Percentiles rank a stretch among this genome's conserved stretches.
Conservation (phyloP, 2,888 invertebrate species). For the Chrysodeixis includens region DNA sequence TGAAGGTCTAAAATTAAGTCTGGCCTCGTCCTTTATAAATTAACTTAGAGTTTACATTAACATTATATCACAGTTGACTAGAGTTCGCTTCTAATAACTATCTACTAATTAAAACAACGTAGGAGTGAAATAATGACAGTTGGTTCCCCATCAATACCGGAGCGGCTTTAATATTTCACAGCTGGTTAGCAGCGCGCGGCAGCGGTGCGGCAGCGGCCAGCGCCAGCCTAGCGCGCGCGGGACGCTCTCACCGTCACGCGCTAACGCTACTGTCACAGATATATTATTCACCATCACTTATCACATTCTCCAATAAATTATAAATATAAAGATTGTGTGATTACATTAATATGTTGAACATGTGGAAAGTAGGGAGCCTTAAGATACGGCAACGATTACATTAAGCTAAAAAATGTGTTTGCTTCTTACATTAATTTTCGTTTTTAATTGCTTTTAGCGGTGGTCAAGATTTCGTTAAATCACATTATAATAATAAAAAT, state of each 20-base stretch:
- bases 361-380: slow-evolving; percentile 48
- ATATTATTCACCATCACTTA: slow-evolving; percentile 48
- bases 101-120: slow-evolving; percentile 27
- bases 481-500: slow-evolving; percentile 21
- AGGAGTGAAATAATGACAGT: slow-evolving; percentile 25
- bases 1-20: slow-evolving; percentile 12
- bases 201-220: too few species aligned
- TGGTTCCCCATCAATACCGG: slow-evolving; percentile 37
- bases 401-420: slow-evolving; percentile 24
- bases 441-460: slow-evolving; percentile 29
- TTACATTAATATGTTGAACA: slow-evolving; percentile 36
- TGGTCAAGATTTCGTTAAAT: slow-evolving; percentile 13
- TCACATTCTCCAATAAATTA: slow-evolving; percentile 40
- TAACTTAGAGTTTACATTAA: background rate
- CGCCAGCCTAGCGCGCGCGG: slow-evolving; percentile 9
- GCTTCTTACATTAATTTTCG: slow-evolving; percentile 33
- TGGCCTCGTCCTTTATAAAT: background rate
- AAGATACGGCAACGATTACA: slow-evolving; percentile 20
- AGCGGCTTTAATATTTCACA: slow-evolving; percentile 56
- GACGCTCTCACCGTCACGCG: slow-evolving; percentile 16
- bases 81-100: slow-evolving; percentile 18
- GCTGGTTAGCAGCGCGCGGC: slow-evolving; percentile 18
- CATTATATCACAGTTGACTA: background rate
- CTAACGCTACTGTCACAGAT: slow-evolving; percentile 37
- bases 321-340: slow-evolving; percentile 43